Percentiles rank a stretch among this genome's conserved stretches.
These are phyloP conservation scores for Narcine bancroftii DNA, from an alignment of 2,113 vertebrate genomes.

Conservation along the genomic window DNA sequence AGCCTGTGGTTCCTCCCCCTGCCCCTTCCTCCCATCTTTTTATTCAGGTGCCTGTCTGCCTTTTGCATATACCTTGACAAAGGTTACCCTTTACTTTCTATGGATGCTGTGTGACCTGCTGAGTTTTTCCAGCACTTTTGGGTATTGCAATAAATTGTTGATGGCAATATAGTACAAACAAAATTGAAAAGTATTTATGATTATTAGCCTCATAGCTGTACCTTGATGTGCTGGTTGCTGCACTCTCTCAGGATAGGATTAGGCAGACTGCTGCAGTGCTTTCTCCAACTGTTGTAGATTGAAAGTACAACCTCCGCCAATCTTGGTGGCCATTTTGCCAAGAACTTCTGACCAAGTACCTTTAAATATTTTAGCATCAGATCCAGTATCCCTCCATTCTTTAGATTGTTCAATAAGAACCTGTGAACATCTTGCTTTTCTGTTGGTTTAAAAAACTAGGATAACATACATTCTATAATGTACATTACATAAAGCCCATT, in stretches of 20 bases:
- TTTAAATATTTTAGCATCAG: slow-evolving; percentile 89
- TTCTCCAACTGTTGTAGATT: slow-evolving; percentile 80
- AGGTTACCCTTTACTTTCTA: too few species aligned
- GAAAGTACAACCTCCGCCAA: slow-evolving; percentile 74
- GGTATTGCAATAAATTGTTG: too few species aligned
- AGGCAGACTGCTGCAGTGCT: slow-evolving; percentile 81
- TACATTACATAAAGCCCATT: neutral
- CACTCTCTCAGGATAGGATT: slow-evolving; percentile 84
- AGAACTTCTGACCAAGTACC: slow-evolving; percentile 75
- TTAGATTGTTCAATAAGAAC: slow-evolving; percentile 76
- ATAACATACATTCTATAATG: neutral
- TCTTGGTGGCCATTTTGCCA: slow-evolving; percentile 78
- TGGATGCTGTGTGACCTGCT: too few species aligned
- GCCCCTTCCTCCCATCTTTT: too few species aligned
- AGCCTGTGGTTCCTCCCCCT: too few species aligned
- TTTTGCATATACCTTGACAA: too few species aligned
- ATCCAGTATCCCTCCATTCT: slow-evolving; percentile 84
- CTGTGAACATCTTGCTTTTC: slow-evolving; percentile 83
- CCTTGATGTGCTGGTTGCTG: slow-evolving; percentile 76
- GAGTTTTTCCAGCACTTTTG: too few species aligned
- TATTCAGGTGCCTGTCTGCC: too few species aligned
- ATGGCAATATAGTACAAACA: too few species aligned
- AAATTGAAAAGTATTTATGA: neutral
- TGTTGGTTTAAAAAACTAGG: slow-evolving; percentile 45
- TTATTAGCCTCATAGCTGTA: slow-evolving; percentile 44